Percentiles rank a stretch among this genome's conserved stretches.
These are phyloP conservation scores for Dromococcyx pavoninus DNA, from an alignment of 2,797 vertebrate genomes.

Conservation along the genomic window DNA sequence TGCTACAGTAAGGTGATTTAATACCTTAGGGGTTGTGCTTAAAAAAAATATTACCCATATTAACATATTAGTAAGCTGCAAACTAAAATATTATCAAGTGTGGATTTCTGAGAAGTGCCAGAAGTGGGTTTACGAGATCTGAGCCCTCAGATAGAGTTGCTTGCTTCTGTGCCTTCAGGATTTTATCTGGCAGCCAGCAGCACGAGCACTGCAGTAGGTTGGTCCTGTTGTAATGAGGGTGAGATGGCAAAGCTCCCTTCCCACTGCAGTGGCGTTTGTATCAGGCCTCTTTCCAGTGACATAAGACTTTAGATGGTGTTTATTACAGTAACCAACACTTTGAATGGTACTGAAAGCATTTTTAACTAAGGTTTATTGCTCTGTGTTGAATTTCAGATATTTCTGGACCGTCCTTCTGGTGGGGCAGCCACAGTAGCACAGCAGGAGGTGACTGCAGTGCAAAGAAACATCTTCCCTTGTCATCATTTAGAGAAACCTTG, in stretches of 20 bases:
- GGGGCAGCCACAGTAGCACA: neutral
- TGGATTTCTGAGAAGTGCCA: neutral
- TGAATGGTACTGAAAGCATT: neutral
- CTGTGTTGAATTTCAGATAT: neutral
- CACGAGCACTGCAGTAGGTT: neutral
- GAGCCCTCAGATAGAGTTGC: neutral
- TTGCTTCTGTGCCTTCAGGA: neutral
- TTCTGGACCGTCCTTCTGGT: neutral
- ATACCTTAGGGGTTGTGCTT: neutral
- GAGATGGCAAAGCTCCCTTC: neutral
- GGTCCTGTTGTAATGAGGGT: neutral
- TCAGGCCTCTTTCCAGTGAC: neutral
- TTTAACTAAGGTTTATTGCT: neutral
- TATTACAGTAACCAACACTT: neutral
- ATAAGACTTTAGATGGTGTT: neutral
- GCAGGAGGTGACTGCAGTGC: neutral
- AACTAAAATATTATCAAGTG: neutral
- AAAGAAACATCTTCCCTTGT: neutral
- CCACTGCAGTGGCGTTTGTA: neutral
- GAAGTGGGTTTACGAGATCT: neutral
- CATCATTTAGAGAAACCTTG: neutral
- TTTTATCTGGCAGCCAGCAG: neutral
- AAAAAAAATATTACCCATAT: neutral
- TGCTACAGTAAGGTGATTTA: neutral
- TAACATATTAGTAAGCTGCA: neutral